Evolutionary conservation across 2,113 vertebrate genomes (phyloP), one percentile per base, ranked within the genome.

Genomic region (Daphoenositta chrysoptera): DNA sequence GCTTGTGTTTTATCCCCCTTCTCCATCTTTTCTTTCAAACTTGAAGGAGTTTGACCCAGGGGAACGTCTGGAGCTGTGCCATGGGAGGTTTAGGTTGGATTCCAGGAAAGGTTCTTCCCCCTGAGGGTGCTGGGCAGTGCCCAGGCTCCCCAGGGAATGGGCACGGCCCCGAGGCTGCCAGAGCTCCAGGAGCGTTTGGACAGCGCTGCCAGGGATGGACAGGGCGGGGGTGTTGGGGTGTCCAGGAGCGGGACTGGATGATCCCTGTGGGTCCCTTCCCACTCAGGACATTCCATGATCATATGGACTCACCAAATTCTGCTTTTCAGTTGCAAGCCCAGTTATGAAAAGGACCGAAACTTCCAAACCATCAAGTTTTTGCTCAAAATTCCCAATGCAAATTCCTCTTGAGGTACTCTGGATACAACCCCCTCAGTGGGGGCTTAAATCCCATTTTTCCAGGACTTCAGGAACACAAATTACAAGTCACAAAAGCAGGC

Each of bases 161-260:
- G 8, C 37, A 15, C 3, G 0, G 50, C 66, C 42, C 58, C 0
- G 15, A 51, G 68, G 68, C 33, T 89, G 68, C 44, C 58, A 44
- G 44, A 81, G 86, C 77, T 89, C 15, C 68, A 39, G 87, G 45
- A 66, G 27, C 0, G 0, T 5, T 57, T 44, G 37, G 68, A 9
- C 26, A 15, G 0, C 0, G 0, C 50, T 56, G 2, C 5, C 42
- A 50, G 42, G 40, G 18, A 10, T 42, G 47, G 17, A 1, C 51
- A 58, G 33, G 37, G 19, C n/a, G 39, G 53, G 45, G 2, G 8
- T 39, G 8, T n/a, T 17, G 33, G 5, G 19, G 15, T 11, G 33
- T 30, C 13, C 28, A 21, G 9, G 13, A 30, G 5, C 3, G 33
- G 51, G 15, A 8, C 47, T 75, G 53, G 23, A 35, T 82, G 39